Percentiles rank a stretch among this genome's conserved stretches.
Conservation (phyloP, 2,113 vertebrate genomes). For the Chaetodon trifascialis region DNA sequence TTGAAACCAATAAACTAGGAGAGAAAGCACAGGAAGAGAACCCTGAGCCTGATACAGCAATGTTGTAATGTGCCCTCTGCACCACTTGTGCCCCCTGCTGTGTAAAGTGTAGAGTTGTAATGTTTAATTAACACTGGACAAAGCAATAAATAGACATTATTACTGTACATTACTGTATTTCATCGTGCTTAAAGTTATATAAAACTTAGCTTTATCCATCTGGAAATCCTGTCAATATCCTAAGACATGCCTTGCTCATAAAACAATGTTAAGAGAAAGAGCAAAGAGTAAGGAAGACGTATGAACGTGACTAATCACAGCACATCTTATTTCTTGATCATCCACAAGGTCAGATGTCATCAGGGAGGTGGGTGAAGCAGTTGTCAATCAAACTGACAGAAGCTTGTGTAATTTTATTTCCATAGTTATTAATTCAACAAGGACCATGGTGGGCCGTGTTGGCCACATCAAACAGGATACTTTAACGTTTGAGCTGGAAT, state of each 20-base stretch:
- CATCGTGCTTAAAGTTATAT: neutral
- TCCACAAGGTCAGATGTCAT: too few species aligned
- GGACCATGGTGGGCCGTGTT: too few species aligned
- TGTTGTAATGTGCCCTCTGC: neutral
- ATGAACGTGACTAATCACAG: too few species aligned
- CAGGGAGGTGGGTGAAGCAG: too few species aligned
- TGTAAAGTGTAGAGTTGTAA: neutral
- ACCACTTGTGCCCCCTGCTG: neutral
- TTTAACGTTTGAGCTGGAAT: too few species aligned
- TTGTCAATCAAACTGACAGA: too few species aligned
- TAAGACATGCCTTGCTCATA: neutral
- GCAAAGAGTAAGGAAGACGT: too few species aligned
- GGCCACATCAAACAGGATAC: too few species aligned
- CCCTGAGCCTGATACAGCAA: neutral
- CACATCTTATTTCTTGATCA: too few species aligned
- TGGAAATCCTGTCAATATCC: neutral
- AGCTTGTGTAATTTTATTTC: too few species aligned
- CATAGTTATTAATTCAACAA: too few species aligned
- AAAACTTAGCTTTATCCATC: neutral
- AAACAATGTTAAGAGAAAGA: too few species aligned
- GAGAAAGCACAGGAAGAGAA: conserved; percentile 42
- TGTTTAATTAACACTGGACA: neutral
- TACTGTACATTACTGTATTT: neutral
- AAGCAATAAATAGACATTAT: neutral
- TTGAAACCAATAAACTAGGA: conserved; percentile 5